A percentile compares a stretch with the other conserved stretches of the same genome.
These are phyloP conservation scores for Ptychoptera contaminata DNA, from an alignment of 2,888 invertebrate species.

Conservation along the genomic window DNA sequence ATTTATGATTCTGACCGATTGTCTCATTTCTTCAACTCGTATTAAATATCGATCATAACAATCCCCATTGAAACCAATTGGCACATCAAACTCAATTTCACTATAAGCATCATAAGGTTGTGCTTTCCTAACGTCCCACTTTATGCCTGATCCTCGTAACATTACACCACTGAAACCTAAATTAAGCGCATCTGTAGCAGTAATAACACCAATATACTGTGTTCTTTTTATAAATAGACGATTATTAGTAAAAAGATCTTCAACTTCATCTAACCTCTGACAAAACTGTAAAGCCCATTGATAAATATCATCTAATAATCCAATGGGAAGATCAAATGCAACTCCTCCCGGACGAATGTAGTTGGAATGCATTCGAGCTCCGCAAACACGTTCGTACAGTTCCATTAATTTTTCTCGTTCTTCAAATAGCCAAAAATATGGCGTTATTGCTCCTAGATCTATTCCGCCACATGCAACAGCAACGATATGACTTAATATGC, in stretches of 20 bases:
- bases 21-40: slow-evolving; percentile 54
- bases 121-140: slow-evolving; percentile 72
- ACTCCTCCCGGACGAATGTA: slow-evolving; percentile 78
- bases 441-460: slow-evolving; percentile 76
- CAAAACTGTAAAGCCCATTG: slow-evolving; percentile 49
- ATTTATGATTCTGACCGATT: slow-evolving; percentile 58
- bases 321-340: slow-evolving; percentile 51
- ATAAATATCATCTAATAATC: slow-evolving; percentile 64
- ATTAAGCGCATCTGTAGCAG: slow-evolving; percentile 61
- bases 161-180: slow-evolving; percentile 59
- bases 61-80: slow-evolving; percentile 67
- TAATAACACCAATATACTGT: slow-evolving; percentile 53
- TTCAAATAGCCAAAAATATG: slow-evolving; percentile 84
- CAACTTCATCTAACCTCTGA: slow-evolving; percentile 68
- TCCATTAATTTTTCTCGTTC: slow-evolving; percentile 78
- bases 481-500: slow-evolving; percentile 68
- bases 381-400: slow-evolving; percentile 66
- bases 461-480: slow-evolving; percentile 57
- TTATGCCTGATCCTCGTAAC: slow-evolving; percentile 65
- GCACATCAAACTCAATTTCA: slow-evolving; percentile 67
- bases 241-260: slow-evolving; percentile 62
- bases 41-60: slow-evolving; percentile 66
- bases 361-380: slow-evolving; percentile 68
- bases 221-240: slow-evolving; percentile 57
- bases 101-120: slow-evolving; percentile 77